phyloP scores from a whole-genome alignment of 2,113 vertebrate species.

The Calyptomena viridis region DNA sequence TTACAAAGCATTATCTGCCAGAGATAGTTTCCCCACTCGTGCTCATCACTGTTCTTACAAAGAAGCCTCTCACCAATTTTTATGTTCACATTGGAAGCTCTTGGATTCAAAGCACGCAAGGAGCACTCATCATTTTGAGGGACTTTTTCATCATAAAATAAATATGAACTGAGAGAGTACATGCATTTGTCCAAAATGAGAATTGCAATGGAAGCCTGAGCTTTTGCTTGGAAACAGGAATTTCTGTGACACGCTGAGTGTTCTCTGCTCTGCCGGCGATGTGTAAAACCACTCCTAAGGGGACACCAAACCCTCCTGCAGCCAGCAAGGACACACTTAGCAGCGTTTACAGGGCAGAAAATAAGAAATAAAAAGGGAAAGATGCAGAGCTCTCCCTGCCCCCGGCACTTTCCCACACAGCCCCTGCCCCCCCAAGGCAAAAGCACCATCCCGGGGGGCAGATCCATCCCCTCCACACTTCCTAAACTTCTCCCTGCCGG shows the following conservation, averaged over 20 bases:
- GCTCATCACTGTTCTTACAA: neutral
- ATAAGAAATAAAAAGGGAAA: accelerated
- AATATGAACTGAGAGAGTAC: neutral
- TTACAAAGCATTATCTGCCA: neutral
- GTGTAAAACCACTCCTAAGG: neutral
- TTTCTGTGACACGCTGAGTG: neutral
- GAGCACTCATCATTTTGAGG: neutral
- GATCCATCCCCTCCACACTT: neutral
- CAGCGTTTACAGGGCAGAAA: neutral
- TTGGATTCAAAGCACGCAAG: neutral
- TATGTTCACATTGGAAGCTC: neutral
- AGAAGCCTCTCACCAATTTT: neutral
- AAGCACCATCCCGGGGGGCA: accelerated
- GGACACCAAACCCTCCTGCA: neutral
- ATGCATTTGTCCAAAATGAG: neutral
- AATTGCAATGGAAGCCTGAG: neutral
- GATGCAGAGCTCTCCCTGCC: neutral
- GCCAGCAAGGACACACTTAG: neutral
- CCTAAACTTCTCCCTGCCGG: neutral
- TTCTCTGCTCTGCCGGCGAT: neutral
- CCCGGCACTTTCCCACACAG: accelerated
- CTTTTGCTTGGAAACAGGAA: neutral
- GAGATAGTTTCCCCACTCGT: neutral
- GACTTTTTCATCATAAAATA: neutral
- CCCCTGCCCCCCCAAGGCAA: accelerated